phyloP scores from a whole-genome alignment of 1,140 invertebrate species.

The Microvelia longipes region DNA sequence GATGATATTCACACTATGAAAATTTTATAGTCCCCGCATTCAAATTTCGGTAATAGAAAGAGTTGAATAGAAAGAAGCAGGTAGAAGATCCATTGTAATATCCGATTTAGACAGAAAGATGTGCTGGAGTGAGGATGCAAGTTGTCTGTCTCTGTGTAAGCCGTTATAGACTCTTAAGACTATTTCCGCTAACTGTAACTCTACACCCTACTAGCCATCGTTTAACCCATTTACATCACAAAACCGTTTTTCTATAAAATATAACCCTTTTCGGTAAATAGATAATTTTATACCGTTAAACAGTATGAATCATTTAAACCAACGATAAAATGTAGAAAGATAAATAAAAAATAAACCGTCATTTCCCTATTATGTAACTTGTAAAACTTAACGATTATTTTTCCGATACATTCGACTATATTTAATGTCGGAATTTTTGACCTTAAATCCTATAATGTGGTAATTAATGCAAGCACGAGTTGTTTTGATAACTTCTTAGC shows the following conservation, averaged over 20 bases:
- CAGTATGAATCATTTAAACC: no score
- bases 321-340: no score
- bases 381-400: no score
- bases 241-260: background rate
- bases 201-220: background rate
- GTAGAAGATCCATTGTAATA: background rate
- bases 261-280: no score
- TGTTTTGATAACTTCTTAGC: no score
- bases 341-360: no score
- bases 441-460: no score
- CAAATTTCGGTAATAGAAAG: constrained; percentile 9
- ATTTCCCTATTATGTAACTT: no score
- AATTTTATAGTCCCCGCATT: constrained; percentile 9
- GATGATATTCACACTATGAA: constrained; percentile 6
- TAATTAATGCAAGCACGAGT: no score
- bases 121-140: background rate
- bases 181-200: background rate
- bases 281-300: no score
- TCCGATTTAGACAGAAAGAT: background rate
- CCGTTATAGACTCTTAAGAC: background rate
- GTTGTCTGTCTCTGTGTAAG: background rate
- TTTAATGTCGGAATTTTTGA: no score
- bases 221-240: background rate
- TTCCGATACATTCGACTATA: no score
- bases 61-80: background rate